Evolutionary conservation across 1,140 invertebrate species (phyloP), one percentile per base, ranked within the genome.

Genomic region (Sminthurides bifidus): DNA sequence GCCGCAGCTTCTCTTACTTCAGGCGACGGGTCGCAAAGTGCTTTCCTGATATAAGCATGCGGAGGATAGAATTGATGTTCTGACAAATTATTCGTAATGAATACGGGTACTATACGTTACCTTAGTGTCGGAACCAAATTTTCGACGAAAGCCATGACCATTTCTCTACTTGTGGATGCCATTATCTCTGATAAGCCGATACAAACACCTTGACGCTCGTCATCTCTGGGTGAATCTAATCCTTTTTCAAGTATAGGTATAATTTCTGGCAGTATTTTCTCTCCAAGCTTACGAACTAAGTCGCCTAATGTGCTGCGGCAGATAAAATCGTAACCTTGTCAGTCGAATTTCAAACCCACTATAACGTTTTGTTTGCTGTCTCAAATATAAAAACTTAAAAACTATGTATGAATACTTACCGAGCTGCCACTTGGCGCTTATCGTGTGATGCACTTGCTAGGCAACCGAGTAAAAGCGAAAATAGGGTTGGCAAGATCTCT

Each of bases 141-240:
- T 69, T 96, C 89, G 1, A 93, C 89, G 73, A 93, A 94, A 2
- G 84, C 84, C 1, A 92, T 72, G 6, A 94, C 87, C 82, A 96
- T 94, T 65, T 98, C 94, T 66, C 82, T 82, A 50, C 87, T 93
- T 2, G 92, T 97, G 37, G 92, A 94, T 2, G 83, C 82, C 82
- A 98, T 95, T 64, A 99, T 98, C 78, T 99, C 96, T 1, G 89
- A 91, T 1, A 99, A 75, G 4, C 94, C 94, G 69, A 98, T 96
- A 71, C 94, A 97, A 12, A 98, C 95, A 65, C 94, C 95, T 73
- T 98, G 91, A 27, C 94, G 76, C 71, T 97, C 91, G 73, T 97
- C 93, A 8, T 89, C 71, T 44, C 86, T 79, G 44, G 91, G 83
- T 1, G 91, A 95, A 64, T 92, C 83, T 38, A 98, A 74, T 1